phyloP scores from a whole-genome alignment of 2,797 vertebrate species.

The Rachycentron canadum region DNA sequence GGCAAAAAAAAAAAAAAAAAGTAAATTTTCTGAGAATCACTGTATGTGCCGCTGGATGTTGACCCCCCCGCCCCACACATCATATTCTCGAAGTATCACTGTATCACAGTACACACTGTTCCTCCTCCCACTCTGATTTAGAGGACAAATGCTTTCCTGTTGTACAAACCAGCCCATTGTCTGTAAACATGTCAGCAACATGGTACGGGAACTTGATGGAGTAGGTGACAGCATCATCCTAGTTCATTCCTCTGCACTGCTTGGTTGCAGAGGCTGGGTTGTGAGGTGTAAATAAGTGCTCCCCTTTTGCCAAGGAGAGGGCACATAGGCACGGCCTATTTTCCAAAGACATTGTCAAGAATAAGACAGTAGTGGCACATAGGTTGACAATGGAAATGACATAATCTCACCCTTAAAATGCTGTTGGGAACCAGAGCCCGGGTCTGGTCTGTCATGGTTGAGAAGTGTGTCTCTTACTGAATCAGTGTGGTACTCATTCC shows the following conservation, averaged over 20 bases:
- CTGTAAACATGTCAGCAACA: constrained; percentile 15
- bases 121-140: constrained; percentile 34
- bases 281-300: not conserved
- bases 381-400: constrained; percentile 18
- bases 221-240: constrained; percentile 7
- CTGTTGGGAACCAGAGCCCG: not conserved
- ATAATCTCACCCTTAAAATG: not conserved
- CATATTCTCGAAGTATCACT: no score
- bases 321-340: not conserved
- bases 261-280: not conserved
- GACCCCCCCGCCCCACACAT: constrained; percentile 16
- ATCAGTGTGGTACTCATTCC: not conserved
- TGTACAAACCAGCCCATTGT: constrained; percentile 23
- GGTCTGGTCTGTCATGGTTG: not conserved
- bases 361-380: not conserved
- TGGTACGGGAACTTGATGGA: not conserved
- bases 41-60: constrained; percentile 28
- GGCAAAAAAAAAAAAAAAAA: not conserved
- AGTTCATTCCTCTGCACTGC: not conserved
- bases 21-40: constrained; percentile 29
- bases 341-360: not conserved
- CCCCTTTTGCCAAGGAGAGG: not conserved
- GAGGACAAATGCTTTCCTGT: constrained; percentile 36
- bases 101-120: constrained; percentile 35
- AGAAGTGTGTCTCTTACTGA: not conserved